Base-by-base conservation (phyloP, 2,797 vertebrate species). In the Sarcophilus harrisii region DNA sequence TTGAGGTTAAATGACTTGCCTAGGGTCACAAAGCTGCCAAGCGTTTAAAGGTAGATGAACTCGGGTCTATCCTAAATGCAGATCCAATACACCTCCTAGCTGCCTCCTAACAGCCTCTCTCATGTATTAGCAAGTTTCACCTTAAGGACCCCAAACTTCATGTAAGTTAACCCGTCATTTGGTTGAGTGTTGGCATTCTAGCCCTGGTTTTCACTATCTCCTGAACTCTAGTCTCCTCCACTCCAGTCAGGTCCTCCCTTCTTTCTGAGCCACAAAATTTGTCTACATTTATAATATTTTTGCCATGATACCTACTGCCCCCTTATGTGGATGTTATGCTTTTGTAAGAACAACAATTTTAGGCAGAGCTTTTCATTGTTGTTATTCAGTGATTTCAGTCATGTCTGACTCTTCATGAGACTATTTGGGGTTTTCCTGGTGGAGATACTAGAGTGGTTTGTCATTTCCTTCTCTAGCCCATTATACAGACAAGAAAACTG, bases 51-150 rank as follows among this genome's bases (percentile, higher is more conserved):
- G 11, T 38, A 45, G 6, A 81, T 81, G n/a, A 81, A 81, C 21
- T 0, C 38, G 24, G 38, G 5, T 73, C 66, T 73, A 38, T 38
- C 73, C 73, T 81, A 45, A 81, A 6, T 13, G 38, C 32, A 90
- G 29, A 57, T 12, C 57, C 3, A 0, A 30, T 11, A 9, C 27
- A 90, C 12, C 0, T n/a, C 27, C 3, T 73, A 27, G 21, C 38
- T 81, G 73, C 38, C 21, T 81, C 73, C 1, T 30, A 18, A 16
- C 6, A n/a, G 16, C 16, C 16, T 21, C 66, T 45, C 27, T 45
- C 45, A 45, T 45, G 10, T 45, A 45, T 45, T 27, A 81, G 6
- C 73, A 81, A 27, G 18, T 18, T 45, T 81, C 38, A 45, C 6
- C 8, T 45, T 9, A 18, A 45, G 45, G 73, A 45, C 11, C 45